Conservation (phyloP, 2,797 vertebrate genomes). For the Peromyscus nudipes region DNA sequence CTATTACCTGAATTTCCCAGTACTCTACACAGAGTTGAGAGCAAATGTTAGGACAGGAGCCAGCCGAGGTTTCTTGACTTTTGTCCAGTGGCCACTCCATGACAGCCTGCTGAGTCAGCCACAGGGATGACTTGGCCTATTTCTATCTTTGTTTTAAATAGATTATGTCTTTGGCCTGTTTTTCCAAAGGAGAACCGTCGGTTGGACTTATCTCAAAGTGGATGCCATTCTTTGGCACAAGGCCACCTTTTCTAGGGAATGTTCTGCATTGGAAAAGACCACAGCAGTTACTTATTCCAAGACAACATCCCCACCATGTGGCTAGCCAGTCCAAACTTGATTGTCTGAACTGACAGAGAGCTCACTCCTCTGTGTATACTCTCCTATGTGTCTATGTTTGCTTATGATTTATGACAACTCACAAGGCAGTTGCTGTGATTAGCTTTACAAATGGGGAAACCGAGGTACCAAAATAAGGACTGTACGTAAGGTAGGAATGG, state of each 20-base stretch:
- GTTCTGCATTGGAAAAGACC: neutral
- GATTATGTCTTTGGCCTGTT: constrained; percentile 69
- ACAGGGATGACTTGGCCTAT: neutral
- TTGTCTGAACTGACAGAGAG: neutral
- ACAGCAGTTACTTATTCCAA: neutral
- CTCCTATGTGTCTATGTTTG: neutral
- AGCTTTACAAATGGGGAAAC: neutral
- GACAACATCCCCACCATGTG: constrained; percentile 68
- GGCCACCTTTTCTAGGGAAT: constrained; percentile 42
- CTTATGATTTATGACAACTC: neutral
- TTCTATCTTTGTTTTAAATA: constrained; percentile 63
- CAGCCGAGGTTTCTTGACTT: neutral
- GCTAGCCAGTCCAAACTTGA: neutral
- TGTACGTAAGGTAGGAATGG: neutral
- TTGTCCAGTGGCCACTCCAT: accelerated
- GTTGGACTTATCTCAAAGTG: constrained; percentile 66
- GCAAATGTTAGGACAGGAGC: neutral
- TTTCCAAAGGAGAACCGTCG: constrained; percentile 49
- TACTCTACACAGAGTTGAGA: neutral
- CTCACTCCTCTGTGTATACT: neutral
- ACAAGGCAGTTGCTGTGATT: neutral
- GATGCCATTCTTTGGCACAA: constrained; percentile 58
- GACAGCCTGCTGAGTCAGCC: constrained; percentile 60
- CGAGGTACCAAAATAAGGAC: neutral
- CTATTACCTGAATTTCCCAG: neutral